Evolutionary conservation across 2,113 vertebrate genomes (phyloP), one percentile per base, ranked within the genome.

Genomic region (Myanophis thanlyinensis): DNA sequence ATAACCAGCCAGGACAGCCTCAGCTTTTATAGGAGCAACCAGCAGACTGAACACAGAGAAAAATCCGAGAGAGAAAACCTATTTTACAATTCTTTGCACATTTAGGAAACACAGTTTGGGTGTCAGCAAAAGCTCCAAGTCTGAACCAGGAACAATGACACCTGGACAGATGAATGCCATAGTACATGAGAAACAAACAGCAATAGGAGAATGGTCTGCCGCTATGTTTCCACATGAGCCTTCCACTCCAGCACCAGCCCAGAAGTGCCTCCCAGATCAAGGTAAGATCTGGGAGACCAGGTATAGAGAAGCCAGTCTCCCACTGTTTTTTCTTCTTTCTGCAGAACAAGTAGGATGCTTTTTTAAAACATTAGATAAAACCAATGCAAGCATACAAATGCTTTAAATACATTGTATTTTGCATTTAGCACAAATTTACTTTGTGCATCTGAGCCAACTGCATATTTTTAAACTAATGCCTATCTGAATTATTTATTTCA

Each of bases 11-110:
- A 85, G 88, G 84, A 25, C 92, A 40, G 94, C 87, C 84, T 91
- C 52, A 73, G 92, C 52, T 62, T 47, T 62, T 56, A 53, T 89
- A 88, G 90, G 5, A 18, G 30, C 92, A 84, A 85, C 56, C 22
- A 46, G 25, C 92, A 49, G 88, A 87, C 93, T 89, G n/a, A n/a
- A 59, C 27, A n/a, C 91, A 95, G 35, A 92, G 94, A 93, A 40
- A 94, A 94, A 46, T 92, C 93, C 53, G 85, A 95, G 18, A 80
- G 73, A 44, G 73, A 44, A 80, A 80, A 80, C 7, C 87, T 94
- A 93, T 84, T 93, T 93, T 90, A 20, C 15, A 0, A 6, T 89
- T 52, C 35, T 88, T n/a, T 18, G 12, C 80, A 88, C 91, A 20
- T 7, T 23, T 23, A 1, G 46, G 27, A 13, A 23, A 27, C 15